Percentiles rank a stretch among this genome's conserved stretches.
phyloP scores from a whole-genome alignment of 1,140 invertebrate genomes.

The Sesamia nonagrioides region DNA sequence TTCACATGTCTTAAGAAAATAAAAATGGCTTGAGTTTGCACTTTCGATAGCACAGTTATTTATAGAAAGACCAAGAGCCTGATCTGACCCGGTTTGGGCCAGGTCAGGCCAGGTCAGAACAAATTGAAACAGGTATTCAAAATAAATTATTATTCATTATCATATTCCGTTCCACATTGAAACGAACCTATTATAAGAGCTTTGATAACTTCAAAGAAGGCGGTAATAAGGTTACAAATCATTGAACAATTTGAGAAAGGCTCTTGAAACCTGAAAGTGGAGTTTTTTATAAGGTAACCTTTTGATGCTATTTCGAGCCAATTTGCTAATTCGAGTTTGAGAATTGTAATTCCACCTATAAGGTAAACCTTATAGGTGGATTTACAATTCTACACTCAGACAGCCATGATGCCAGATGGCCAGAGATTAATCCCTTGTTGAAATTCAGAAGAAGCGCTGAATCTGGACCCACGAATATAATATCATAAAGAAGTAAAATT shows the following conservation, averaged over 20 bases:
- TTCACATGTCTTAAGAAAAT: conserved; percentile 22
- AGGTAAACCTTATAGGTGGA: neutral
- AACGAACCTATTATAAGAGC: conserved; percentile 21
- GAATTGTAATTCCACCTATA: too few species aligned
- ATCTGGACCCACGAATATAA: too few species aligned
- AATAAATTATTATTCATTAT: conserved; percentile 6
- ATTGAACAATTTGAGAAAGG: neutral
- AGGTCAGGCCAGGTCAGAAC: conserved; percentile 21
- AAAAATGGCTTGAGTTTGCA: neutral
- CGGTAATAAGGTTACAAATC: neutral
- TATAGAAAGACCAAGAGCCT: too few species aligned
- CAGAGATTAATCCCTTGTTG: too few species aligned
- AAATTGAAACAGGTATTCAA: neutral
- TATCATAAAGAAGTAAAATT: too few species aligned
- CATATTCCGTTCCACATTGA: conserved; percentile 20
- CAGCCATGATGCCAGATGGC: too few species aligned
- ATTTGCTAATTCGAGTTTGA: neutral
- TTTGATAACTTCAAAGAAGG: conserved; percentile 26
- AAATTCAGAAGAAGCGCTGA: too few species aligned
- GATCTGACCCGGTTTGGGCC: too few species aligned
- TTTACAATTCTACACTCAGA: neutral
- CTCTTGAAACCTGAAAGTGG: neutral
- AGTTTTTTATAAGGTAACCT: neutral
- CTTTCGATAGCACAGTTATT: neutral
- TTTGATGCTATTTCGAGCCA: neutral